Evolutionary conservation across 1,140 invertebrate genomes (phyloP).

Genomic region (Cydia splendana): DNA sequence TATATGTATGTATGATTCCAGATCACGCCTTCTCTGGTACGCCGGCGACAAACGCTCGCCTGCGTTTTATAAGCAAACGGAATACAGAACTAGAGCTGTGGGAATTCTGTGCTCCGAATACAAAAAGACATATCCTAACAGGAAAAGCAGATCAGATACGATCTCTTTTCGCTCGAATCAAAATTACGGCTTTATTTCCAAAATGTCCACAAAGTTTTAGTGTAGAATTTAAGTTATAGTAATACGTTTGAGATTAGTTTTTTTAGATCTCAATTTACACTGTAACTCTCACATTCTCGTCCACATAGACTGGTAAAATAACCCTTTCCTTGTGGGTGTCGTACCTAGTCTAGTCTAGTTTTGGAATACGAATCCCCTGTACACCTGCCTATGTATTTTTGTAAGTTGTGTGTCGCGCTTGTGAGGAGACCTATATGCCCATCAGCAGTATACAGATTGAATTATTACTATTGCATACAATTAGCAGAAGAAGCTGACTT

Average conservation of each 20-base stretch:
- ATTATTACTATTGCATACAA: too few relatives aligned
- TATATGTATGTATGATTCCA: too few relatives aligned
- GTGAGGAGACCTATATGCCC: too few relatives aligned
- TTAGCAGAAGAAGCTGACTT: too few relatives aligned
- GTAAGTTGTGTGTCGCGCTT: too few relatives aligned
- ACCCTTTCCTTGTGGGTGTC: too few relatives aligned
- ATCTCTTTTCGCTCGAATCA: neutral
- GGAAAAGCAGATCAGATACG: neutral
- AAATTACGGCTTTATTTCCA: neutral
- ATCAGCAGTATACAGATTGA: too few relatives aligned
- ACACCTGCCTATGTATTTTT: too few relatives aligned
- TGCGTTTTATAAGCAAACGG: neutral
- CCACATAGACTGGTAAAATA: too few relatives aligned
- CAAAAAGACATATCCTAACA: neutral
- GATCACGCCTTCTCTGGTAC: neutral
- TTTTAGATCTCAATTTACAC: neutral
- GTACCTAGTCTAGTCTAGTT: too few relatives aligned
- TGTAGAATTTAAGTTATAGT: neutral
- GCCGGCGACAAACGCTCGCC: neutral
- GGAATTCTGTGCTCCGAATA: neutral
- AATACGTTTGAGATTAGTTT: neutral
- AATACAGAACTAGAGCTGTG: neutral
- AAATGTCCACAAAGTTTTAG: slow-evolving; percentile 2
- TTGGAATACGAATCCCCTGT: too few relatives aligned
- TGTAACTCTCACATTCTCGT: neutral